Conservation (phyloP, 2,888 invertebrate species). For the Ceriagrion tenellum region DNA sequence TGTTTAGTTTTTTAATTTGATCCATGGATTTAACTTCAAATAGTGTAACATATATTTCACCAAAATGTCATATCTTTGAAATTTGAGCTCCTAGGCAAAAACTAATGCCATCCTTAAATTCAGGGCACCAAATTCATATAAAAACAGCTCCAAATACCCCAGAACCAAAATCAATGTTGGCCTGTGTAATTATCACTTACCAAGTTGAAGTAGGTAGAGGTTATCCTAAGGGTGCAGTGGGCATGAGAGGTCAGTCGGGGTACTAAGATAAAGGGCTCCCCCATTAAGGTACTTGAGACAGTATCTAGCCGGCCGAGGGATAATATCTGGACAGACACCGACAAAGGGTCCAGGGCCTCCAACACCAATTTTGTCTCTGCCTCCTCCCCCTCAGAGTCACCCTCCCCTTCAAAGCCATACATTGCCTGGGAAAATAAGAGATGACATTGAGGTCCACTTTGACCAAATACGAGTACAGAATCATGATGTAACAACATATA, state of each 20-base stretch:
- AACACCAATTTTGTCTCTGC: slow-evolving; percentile 82
- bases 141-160: neutral
- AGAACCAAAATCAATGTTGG: too few relatives aligned
- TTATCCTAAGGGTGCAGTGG: slow-evolving; percentile 85
- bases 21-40: too few relatives aligned
- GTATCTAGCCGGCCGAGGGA: slow-evolving; percentile 79
- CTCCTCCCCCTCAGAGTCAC: slow-evolving; percentile 82
- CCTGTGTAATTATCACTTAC: slow-evolving; percentile 75
- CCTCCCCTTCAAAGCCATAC: slow-evolving; percentile 75
- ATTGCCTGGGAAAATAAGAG: slow-evolving; percentile 74
- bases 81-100: too few relatives aligned
- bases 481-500: too few relatives aligned
- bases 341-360: slow-evolving; percentile 83
- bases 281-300: slow-evolving; percentile 83
- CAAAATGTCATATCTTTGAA: too few relatives aligned
- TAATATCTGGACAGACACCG: slow-evolving; percentile 39
- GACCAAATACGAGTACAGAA: too few relatives aligned
- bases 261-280: slow-evolving; percentile 85
- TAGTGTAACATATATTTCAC: too few relatives aligned
- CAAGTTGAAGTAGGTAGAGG: slow-evolving; percentile 83
- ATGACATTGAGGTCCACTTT: neutral
- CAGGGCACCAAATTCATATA: neutral
- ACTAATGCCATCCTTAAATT: too few relatives aligned
- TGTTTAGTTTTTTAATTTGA: too few relatives aligned
- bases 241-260: slow-evolving; percentile 85